Evolutionary conservation across 2,888 invertebrate species (phyloP), one percentile per base, ranked within the genome.

Genomic region (Pocota personata): DNA sequence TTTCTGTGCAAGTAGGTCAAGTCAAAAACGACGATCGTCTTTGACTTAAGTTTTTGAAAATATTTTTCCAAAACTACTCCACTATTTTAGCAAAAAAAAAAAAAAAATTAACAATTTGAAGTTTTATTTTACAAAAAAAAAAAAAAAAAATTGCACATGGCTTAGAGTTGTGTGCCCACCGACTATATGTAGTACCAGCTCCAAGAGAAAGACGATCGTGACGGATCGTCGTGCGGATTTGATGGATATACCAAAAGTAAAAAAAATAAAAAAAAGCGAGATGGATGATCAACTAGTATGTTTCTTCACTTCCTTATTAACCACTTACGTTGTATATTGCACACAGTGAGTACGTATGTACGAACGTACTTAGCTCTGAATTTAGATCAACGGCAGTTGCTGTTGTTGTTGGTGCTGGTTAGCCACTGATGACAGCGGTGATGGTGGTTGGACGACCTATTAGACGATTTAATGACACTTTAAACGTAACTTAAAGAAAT

Each of bases 301-400:
- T 86, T 86, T 82, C 86, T 86, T 86, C 82, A 86, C 86, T 86
- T 86, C 86, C 86, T 86, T 86, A 86, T 86, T 86, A 86, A 86
- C 82, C 86, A 86, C 86, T 86, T 86, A 86, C 82, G 86, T 77
- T 82, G 82, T 82, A 67, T 64, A 78, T 72, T 86, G 82, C 86
- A 86, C 80, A 80, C 58, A 66, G 40, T 40, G 24, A 35, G 58
- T 72, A 60, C 46, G 66, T 72, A 72, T 50, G 64, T 73, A 80
- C 75, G 78, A 52, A 52, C 57, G 72, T 66, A 60, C 78, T 58
- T 67, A 78, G 77, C 66, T 77, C 76, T 86, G 82, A 77, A 86
- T 82, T 86, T 86, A 82, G 86, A 86, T 86, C 86, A 86, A 86
- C 86, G 77, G 86, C 82, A 82, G 60, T 80, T 64, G 71, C 62